phyloP scores from a whole-genome alignment of 1,140 invertebrate genomes.

The Cyclargus thomasi region DNA sequence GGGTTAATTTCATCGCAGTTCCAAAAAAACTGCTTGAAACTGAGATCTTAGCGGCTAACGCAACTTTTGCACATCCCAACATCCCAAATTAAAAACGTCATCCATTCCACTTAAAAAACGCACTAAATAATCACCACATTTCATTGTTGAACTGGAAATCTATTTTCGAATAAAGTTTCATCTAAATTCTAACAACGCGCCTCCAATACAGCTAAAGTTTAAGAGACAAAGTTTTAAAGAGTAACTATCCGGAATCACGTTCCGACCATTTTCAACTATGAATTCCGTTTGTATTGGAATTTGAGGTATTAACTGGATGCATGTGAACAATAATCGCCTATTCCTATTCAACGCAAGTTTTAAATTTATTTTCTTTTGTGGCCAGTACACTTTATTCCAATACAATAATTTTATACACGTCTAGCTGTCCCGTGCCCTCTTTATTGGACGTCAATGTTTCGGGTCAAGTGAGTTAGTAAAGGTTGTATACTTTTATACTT shows the following conservation, averaged over 20 bases:
- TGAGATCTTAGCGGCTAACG: too few species aligned
- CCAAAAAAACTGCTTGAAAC: too few species aligned
- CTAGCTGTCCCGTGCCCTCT: too few species aligned
- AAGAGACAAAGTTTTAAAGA: constrained; percentile 6
- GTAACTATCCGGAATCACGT: constrained; percentile 1
- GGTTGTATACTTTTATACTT: too few species aligned
- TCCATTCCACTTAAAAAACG: background rate
- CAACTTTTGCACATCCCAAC: too few species aligned
- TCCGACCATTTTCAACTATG: background rate
- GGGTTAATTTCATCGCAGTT: too few species aligned
- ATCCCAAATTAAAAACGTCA: too few species aligned
- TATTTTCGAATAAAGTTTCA: constrained; percentile 3
- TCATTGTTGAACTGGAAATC: background rate
- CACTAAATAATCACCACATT: background rate
- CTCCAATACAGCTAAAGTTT: constrained; percentile 3
- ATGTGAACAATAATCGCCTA: background rate
- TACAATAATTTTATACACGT: too few species aligned
- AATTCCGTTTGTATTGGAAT: background rate
- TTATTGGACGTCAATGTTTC: too few species aligned
- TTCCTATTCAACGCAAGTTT: background rate
- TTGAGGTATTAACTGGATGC: background rate
- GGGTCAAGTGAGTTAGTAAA: too few species aligned
- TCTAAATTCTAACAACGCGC: constrained; percentile 3
- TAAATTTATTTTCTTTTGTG: background rate
- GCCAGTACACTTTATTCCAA: background rate